Evolutionary conservation across 2,113 vertebrate species (phyloP).

Genomic region (Clinocottus analis): DNA sequence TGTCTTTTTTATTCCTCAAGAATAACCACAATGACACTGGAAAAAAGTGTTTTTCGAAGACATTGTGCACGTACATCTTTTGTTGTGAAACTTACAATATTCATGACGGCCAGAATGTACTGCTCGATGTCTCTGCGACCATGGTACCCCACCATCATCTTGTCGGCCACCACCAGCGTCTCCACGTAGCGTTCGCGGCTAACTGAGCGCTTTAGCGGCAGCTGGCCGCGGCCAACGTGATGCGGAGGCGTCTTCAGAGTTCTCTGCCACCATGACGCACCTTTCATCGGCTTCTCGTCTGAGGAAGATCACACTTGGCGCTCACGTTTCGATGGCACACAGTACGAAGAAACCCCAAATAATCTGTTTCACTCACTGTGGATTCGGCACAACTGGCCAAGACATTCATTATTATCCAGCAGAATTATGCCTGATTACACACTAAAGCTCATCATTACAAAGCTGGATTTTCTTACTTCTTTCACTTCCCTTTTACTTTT

Average conservation of each 20-base stretch:
- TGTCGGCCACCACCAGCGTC: slow-evolving; percentile 97
- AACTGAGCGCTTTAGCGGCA: slow-evolving; percentile 94
- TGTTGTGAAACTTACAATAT: slow-evolving; percentile 98
- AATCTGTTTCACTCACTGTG: background rate
- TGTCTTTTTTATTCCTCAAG: background rate
- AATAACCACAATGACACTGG: background rate
- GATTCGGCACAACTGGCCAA: background rate
- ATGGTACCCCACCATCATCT: slow-evolving; percentile 99
- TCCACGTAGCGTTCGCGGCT: slow-evolving; percentile 97
- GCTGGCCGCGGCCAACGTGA: slow-evolving; percentile 89
- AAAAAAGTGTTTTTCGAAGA: background rate
- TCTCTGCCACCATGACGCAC: slow-evolving; percentile 92
- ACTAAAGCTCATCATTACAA: background rate
- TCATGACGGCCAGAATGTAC: slow-evolving; percentile 98
- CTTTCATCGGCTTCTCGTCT: slow-evolving; percentile 96
- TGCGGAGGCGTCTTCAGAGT: slow-evolving; percentile 91
- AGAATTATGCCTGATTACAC: background rate
- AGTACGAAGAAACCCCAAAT: background rate
- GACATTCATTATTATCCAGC: background rate
- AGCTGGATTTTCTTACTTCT: slow-evolving; percentile 17
- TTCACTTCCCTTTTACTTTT: slow-evolving; percentile 44
- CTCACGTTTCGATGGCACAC: background rate
- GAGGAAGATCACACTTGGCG: slow-evolving; percentile 28
- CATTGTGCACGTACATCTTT: slow-evolving; percentile 32
- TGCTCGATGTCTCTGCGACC: slow-evolving; percentile 97